Evolutionary conservation across 2,113 vertebrate species (phyloP).

Genomic region (Aldabrachelys gigantea): DNA sequence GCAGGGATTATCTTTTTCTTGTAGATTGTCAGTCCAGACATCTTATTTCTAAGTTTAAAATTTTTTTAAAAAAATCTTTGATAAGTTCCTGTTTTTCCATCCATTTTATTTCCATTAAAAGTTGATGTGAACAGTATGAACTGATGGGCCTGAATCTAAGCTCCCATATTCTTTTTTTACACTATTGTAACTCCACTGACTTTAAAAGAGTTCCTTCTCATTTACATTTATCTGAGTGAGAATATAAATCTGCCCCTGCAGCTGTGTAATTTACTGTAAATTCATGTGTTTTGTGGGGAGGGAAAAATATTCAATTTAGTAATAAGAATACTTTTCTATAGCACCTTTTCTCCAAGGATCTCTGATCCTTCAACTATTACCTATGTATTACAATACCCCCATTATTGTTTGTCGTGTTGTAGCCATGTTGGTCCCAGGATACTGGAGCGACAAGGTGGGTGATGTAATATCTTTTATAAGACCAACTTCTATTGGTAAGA

Average conservation of each 20-base stretch:
- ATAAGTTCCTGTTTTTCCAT: background rate
- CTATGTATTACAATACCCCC: background rate
- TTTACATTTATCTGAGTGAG: background rate
- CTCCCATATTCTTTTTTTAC: background rate
- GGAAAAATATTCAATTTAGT: background rate
- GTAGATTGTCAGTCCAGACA: background rate
- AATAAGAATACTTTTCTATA: background rate
- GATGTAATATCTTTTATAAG: background rate
- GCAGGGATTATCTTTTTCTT: background rate
- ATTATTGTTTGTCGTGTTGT: background rate
- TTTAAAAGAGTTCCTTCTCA: background rate
- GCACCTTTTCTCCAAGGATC: background rate
- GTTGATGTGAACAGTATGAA: background rate
- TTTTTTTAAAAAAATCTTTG: background rate
- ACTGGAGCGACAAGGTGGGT: background rate
- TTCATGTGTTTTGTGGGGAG: background rate
- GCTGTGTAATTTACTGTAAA: background rate
- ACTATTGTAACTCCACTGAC: background rate
- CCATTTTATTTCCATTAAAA: background rate
- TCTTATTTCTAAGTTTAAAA: background rate
- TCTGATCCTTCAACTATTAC: background rate
- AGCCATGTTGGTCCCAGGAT: background rate
- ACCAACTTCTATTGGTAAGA: background rate
- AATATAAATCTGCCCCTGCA: background rate
- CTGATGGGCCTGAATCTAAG: background rate